Evolutionary conservation across 2,113 vertebrate genomes (phyloP).

Genomic region (Forbesichthys papilliferus): DNA sequence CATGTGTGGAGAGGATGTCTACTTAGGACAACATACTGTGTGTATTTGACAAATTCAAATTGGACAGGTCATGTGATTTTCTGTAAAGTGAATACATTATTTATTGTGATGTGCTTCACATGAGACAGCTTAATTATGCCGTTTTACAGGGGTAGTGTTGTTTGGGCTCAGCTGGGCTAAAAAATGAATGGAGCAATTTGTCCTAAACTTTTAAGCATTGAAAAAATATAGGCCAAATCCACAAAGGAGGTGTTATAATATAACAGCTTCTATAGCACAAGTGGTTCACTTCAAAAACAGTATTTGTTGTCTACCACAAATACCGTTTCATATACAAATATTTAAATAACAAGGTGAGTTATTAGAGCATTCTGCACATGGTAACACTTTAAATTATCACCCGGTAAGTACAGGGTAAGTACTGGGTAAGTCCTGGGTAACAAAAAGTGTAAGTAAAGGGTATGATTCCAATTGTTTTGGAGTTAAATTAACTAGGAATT

Average conservation of each 20-base stretch:
- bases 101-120: not conserved
- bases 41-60: not conserved
- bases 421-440: too few relatives aligned
- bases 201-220: constrained; percentile 49
- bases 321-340: not conserved
- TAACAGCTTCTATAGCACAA: constrained; percentile 29
- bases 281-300: constrained; percentile 36
- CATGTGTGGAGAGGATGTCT: too few relatives aligned
- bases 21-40: too few relatives aligned
- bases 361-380: too few relatives aligned
- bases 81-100: not conserved
- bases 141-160: constrained; percentile 39
- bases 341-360: too few relatives aligned
- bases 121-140: constrained; percentile 5
- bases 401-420: too few relatives aligned
- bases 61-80: not conserved
- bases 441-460: too few relatives aligned
- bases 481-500: too few relatives aligned
- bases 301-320: constrained; percentile 17
- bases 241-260: constrained; percentile 25
- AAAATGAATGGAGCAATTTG: constrained; percentile 33
- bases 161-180: constrained; percentile 48
- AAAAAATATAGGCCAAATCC: constrained; percentile 53
- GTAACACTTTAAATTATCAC: too few relatives aligned
- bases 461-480: too few relatives aligned